Evolutionary conservation across 92 coral and sea anemone genomes (phyloP), one percentile per base, ranked within the genome.

Genomic region (Zoanthus gigantus): DNA sequence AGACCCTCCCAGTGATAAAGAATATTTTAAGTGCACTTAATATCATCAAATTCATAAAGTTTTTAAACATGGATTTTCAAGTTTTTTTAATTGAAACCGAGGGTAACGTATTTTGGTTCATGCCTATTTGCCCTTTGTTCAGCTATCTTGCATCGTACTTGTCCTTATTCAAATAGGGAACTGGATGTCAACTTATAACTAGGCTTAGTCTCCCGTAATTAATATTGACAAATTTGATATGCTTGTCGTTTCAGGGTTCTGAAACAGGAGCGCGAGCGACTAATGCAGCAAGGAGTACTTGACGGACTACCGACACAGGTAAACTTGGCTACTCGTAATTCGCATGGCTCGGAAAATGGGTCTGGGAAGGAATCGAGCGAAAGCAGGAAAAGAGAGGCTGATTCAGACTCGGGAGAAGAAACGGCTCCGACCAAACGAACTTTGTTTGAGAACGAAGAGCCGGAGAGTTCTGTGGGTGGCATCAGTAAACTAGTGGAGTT

Each of bases 401-500:
- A 92, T 45, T 92, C 90, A 58, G 99, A 93, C 57, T 90, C 79
- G 13, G 96, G 86, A 29, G 94, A 90, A 46, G 97, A 92, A 16
- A 85, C 79, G 73, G 87, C 98, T 2, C 93, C 95, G 12, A 65
- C 90, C 56, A 95, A 95, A 75, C 93, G 97, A 85, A 87, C 45
- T 53, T 72, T 87, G 30, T 83, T 90, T 63, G 93, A 91, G 73
- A 95, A 92, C 44, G 94, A 90, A 28, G 98, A 95, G 66, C 90
- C 86, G 1, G 96, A 94, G 77, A 95, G 96, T 23, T 89, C 77
- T 34, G 91, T 68, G 13, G 95, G 98, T 23, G 99, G 99, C 30
- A 97, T 97, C 71, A 95, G 97, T 67, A 97, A 97, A 93, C 95
- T 97, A 45, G 99, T 97, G 83, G 99, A 97, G 84, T 97, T 97